These are phyloP conservation scores for Sminthopsis crassicaudata DNA, from an alignment of 2,113 vertebrate genomes.

Conservation along the genomic window DNA sequence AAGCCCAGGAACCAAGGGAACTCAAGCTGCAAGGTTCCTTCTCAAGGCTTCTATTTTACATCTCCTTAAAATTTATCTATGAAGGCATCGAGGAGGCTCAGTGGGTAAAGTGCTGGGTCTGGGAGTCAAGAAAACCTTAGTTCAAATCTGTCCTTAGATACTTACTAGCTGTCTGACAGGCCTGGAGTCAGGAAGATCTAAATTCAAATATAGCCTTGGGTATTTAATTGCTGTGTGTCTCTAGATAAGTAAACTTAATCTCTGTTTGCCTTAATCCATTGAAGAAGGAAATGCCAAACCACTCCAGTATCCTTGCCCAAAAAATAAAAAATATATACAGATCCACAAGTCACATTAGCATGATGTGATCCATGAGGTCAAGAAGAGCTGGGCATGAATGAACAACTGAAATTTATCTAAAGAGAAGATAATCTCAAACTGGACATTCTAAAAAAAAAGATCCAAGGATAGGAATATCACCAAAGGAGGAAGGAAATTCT, in stretches of 20 bases:
- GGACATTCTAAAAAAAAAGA: conserved; percentile 24
- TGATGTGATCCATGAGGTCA: not conserved
- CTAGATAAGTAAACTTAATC: not conserved
- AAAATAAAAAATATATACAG: not conserved
- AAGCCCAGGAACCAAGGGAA: not conserved
- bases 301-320: not conserved
- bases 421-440: conserved; percentile 14
- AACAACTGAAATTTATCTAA: not conserved
- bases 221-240: no score
- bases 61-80: not conserved
- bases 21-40: not conserved
- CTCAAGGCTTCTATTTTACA: not conserved
- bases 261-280: not conserved
- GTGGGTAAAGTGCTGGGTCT: no score
- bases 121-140: no score
- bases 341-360: not conserved
- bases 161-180: no score
- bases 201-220: no score
- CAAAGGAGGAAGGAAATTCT: not conserved
- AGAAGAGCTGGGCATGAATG: not conserved
- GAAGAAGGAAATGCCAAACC: not conserved
- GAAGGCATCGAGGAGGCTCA: no score
- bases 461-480: not conserved
- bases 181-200: no score
- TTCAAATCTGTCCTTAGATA: no score